Base-by-base conservation (phyloP, 2,113 vertebrate genomes). In the Salvelinus alpinus region DNA sequence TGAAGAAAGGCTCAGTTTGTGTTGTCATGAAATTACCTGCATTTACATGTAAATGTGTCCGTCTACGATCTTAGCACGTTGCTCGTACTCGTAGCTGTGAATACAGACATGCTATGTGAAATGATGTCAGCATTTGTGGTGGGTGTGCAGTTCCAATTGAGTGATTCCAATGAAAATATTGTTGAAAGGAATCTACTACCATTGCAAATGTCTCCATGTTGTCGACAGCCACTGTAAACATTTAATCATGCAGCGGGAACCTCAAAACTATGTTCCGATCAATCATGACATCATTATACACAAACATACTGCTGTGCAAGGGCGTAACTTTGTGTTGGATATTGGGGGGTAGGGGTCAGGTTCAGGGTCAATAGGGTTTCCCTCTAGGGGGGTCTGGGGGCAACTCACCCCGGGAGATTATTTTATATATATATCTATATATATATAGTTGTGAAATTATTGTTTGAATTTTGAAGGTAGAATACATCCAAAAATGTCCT, bases 101-200 rank as follows among this genome's bases (percentile, higher is more conserved):
- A 62, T 22, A 16, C n/a, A 62, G 59, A 24, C 20, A 85, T 64
- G 18, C 74, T 18, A 54, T 54, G 70, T 47, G 38, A 38, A 60
- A 66, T 47, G 3, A 48, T 79, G 85, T 79, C 86, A 86, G 77
- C 73, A 54, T 84, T 84, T 79, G 78, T 85, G 88, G 78, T 78
- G 78, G 81, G 84, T 84, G 80, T 76, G 77, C 60, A 59, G 85
- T 73, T 75, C 67, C 74, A 76, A 89, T 84, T 16, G 76, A 80
- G 81, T 81, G 75, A 84, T 84, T 74, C 74, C 81, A 79, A 80
- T 79, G 69, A 79, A 86, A 78, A 79, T 76, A 22, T 72, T 78
- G 77, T 82, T 72, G 12, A 79, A 67, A 78, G 67, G 82, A 81
- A 82, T 90, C 86, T 84, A 85, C 71, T 78, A 80, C 81, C 73